These are phyloP conservation scores for Philotrypesis tridentata DNA, from an alignment of 1,140 invertebrate genomes.

Conservation along the genomic window DNA sequence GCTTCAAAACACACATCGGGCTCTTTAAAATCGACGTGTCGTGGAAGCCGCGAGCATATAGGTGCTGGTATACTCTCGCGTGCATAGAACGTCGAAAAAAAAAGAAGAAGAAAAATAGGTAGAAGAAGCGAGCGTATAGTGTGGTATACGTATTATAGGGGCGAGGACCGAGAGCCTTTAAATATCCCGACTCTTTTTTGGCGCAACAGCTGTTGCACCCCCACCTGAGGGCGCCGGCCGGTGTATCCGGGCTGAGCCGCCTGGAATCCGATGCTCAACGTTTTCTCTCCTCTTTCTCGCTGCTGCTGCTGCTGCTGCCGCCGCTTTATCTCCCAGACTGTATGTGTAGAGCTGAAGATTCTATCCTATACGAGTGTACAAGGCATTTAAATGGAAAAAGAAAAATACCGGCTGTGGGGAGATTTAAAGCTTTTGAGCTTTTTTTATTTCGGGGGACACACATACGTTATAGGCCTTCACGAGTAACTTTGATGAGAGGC, in stretches of 20 bases:
- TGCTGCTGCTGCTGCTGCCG: too few species aligned
- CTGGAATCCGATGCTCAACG: conserved; percentile 9
- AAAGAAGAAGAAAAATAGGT: too few species aligned
- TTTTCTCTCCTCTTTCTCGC: neutral
- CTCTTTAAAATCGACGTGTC: too few species aligned
- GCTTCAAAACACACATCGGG: too few species aligned
- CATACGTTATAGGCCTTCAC: too few species aligned
- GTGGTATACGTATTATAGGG: too few species aligned
- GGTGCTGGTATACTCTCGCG: too few species aligned
- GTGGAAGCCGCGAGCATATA: too few species aligned
- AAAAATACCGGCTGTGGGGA: neutral
- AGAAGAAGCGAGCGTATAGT: neutral
- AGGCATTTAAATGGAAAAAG: neutral
- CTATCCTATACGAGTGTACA: neutral
- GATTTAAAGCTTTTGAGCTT: neutral
- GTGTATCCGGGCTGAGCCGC: neutral
- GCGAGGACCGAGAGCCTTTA: conserved; percentile 17
- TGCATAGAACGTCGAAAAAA: too few species aligned
- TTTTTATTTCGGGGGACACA: neutral
- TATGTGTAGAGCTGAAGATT: neutral
- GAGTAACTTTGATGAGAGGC: too few species aligned
- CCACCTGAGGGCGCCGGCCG: conserved; percentile 40
- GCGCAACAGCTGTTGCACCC: conserved; percentile 50
- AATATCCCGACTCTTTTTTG: conserved; percentile 40
- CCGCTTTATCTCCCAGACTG: neutral